A percentile compares a stretch with the other conserved stretches of the same genome.
phyloP scores from a whole-genome alignment of 2,888 invertebrate species.

The Epinotia nisella region DNA sequence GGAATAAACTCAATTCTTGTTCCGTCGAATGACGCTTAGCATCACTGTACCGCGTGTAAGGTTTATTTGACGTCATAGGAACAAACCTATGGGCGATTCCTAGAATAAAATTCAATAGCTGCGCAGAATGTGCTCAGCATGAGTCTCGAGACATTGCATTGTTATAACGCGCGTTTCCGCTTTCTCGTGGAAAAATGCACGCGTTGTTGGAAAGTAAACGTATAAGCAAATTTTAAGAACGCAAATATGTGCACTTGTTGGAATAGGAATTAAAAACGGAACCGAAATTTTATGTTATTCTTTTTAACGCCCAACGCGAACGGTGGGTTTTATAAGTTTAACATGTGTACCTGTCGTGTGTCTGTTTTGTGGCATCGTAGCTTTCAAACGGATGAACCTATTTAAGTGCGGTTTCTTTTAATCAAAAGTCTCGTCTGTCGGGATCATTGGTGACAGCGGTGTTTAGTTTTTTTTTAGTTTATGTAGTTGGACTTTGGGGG shows the following conservation, averaged over 20 bases:
- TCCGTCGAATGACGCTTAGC: no score
- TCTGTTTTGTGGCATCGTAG: no score
- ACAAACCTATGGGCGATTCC: conserved; percentile 67
- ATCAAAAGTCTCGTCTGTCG: no score
- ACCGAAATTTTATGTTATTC: conserved; percentile 3
- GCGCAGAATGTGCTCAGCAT: conserved; percentile 74
- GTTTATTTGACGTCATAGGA: conserved; percentile 43
- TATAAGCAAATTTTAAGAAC: conserved; percentile 57
- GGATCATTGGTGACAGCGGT: neutral
- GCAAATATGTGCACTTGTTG: conserved; percentile 44
- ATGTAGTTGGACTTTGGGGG: neutral
- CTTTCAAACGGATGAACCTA: no score
- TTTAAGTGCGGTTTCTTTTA: no score
- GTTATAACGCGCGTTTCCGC: conserved; percentile 81
- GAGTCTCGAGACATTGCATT: conserved; percentile 73
- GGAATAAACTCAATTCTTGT: no score
- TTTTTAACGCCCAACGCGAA: neutral
- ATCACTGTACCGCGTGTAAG: neutral
- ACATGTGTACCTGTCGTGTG: no score
- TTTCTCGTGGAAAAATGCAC: conserved; percentile 84
- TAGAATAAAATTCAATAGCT: conserved; percentile 75
- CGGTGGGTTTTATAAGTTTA: no score
- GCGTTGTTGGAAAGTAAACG: conserved; percentile 78
- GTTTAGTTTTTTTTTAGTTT: neutral
- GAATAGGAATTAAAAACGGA: conserved; percentile 2